phyloP scores from a whole-genome alignment of 2,888 invertebrate species.

The Synergus japonicus region DNA sequence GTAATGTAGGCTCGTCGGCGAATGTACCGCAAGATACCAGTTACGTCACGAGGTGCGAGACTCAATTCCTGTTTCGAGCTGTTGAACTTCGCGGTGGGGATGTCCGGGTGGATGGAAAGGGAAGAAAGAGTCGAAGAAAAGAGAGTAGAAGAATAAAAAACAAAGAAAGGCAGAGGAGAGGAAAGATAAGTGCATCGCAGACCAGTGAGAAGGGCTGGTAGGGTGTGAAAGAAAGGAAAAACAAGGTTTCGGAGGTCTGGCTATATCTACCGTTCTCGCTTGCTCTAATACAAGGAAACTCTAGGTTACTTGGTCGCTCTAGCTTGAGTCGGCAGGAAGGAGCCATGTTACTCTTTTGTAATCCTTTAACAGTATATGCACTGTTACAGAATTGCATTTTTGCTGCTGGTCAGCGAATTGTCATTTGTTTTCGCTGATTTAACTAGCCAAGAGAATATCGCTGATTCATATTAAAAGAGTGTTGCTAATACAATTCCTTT shows the following conservation, averaged over 20 bases:
- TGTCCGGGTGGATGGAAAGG: conserved; percentile 21
- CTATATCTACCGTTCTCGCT: not conserved
- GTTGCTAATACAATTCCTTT: no score
- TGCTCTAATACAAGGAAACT: conserved; percentile 56
- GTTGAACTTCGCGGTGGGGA: conserved; percentile 45
- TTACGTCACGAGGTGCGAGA: conserved; percentile 70
- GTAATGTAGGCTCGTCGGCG: conserved; percentile 76
- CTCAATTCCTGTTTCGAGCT: conserved; percentile 57
- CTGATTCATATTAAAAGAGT: no score
- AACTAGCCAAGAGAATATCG: no score
- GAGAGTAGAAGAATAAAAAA: conserved; percentile 20
- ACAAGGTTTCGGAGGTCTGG: conserved; percentile 43
- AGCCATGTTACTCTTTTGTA: not conserved
- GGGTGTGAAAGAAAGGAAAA: conserved; percentile 44
- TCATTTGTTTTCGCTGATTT: no score
- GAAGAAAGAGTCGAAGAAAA: conserved; percentile 28
- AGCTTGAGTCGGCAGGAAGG: conserved; percentile 50
- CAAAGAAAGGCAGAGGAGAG: conserved; percentile 42
- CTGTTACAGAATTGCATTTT: no score
- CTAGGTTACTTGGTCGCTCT: conserved; percentile 66
- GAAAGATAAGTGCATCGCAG: conserved; percentile 31
- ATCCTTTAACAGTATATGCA: no score
- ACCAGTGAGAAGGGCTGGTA: not conserved
- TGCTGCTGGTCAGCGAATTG: no score
- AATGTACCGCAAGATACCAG: conserved; percentile 74